These are phyloP conservation scores for Gallinago paraguaiae DNA, from an alignment of 2,113 vertebrate genomes.

Conservation along the genomic window DNA sequence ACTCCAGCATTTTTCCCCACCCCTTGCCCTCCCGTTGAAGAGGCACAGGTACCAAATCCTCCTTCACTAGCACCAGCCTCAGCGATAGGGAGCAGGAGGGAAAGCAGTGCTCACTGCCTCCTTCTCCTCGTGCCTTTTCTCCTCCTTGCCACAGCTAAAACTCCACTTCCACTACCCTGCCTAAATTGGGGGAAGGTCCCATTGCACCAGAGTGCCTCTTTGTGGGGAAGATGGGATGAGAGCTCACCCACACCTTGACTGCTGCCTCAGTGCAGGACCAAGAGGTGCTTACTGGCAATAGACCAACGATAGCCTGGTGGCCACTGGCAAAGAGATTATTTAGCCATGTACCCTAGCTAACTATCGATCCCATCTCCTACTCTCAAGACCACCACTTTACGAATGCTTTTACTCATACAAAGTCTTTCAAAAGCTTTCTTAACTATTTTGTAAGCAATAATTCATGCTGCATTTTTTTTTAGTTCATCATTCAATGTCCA, in stretches of 20 bases:
- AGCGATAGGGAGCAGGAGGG: neutral
- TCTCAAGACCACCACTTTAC: neutral
- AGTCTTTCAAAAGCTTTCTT: neutral
- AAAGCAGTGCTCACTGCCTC: accelerated
- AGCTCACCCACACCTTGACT: accelerated
- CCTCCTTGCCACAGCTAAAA: neutral
- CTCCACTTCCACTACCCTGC: neutral
- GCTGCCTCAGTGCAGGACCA: neutral
- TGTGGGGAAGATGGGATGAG: neutral
- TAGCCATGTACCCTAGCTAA: neutral
- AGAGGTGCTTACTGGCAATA: accelerated
- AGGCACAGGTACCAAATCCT: neutral
- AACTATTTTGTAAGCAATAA: too few relatives aligned
- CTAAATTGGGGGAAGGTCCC: neutral
- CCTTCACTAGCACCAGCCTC: accelerated
- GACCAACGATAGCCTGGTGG: neutral
- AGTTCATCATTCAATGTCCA: neutral
- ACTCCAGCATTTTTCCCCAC: neutral
- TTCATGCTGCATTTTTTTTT: neutral
- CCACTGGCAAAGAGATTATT: neutral
- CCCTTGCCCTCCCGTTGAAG: neutral
- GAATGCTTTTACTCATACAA: neutral
- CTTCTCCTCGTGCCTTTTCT: neutral
- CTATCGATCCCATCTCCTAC: neutral
- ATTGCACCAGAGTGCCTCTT: too few relatives aligned